A percentile compares a stretch with the other conserved stretches of the same genome.
Conservation (phyloP, 2,113 vertebrate genomes). For the Cephalopterus ornatus region DNA sequence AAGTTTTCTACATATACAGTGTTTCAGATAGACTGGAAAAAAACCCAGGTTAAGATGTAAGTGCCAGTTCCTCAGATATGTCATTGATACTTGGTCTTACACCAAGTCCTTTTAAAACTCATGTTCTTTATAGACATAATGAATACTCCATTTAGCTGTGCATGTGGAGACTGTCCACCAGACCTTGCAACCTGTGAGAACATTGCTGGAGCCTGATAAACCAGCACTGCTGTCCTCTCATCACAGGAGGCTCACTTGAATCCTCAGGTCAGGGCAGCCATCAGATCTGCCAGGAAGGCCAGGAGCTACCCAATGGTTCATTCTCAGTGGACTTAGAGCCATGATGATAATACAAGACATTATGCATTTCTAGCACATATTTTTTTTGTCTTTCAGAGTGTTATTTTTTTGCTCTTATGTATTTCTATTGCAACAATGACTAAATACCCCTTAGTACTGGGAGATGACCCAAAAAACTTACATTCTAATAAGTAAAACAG, state of each 20-base stretch:
- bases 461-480: not conserved
- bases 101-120: not conserved
- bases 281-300: accelerated
- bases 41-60: not conserved
- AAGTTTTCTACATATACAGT: not conserved
- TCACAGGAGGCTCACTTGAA: accelerated
- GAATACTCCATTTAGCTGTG: not conserved
- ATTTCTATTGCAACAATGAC: not conserved
- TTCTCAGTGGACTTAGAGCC: not conserved
- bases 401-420: not conserved
- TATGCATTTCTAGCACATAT: not conserved
- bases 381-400: not conserved
- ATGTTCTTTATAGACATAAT: not conserved
- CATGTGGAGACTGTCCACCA: not conserved
- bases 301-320: not conserved
- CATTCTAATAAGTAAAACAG: not conserved
- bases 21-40: not conserved
- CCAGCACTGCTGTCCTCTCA: not conserved
- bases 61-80: not conserved
- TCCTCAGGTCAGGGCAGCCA: not conserved
- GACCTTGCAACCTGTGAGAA: not conserved
- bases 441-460: not conserved
- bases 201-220: not conserved
- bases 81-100: not conserved
- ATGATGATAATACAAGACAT: not conserved